Percentiles rank a stretch among this genome's conserved stretches.
Conservation (phyloP, 2,888 invertebrate species). For the Meiosimyza platycephala region DNA sequence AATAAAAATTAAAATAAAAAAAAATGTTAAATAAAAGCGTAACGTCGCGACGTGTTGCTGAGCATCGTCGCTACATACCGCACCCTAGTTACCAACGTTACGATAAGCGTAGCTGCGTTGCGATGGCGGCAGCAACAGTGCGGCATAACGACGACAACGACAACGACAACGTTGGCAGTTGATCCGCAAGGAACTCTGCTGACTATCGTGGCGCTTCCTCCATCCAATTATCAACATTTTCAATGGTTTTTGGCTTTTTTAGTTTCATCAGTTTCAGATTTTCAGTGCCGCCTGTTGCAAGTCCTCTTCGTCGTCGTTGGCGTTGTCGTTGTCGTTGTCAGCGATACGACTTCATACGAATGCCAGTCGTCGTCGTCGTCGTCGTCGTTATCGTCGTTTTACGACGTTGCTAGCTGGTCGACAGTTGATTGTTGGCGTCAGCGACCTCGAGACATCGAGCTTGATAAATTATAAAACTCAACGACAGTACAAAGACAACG, state of each 20-base stretch:
- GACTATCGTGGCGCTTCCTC: slow-evolving; percentile 1
- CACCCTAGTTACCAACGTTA: slow-evolving; percentile 60
- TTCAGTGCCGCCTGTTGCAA: slow-evolving; percentile 23
- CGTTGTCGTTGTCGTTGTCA: neutral
- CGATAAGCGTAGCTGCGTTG: slow-evolving; percentile 29
- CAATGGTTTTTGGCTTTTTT: neutral
- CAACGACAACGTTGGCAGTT: slow-evolving; percentile 17
- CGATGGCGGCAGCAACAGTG: neutral
- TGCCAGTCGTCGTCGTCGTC: neutral
- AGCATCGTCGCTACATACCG: slow-evolving; percentile 46
- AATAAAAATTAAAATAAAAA: slow-evolving; percentile 12
- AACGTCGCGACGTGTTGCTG: slow-evolving; percentile 18
- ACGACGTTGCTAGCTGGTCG: slow-evolving; percentile 9
- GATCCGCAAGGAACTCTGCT: slow-evolving; percentile 18
- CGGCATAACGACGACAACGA: neutral
- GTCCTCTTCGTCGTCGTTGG: neutral
- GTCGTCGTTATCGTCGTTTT: slow-evolving; percentile 8
- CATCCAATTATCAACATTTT: slow-evolving; percentile 23
- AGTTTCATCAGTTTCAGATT: neutral
- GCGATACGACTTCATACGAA: neutral
- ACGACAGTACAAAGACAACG: slow-evolving; percentile 26
- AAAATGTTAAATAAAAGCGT: slow-evolving; percentile 1
- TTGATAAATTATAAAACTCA: slow-evolving; percentile 32
- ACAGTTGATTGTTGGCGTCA: slow-evolving; percentile 32
- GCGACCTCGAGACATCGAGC: slow-evolving; percentile 37